phyloP scores from a whole-genome alignment of 2,797 vertebrate species.

The Clangula hyemalis region DNA sequence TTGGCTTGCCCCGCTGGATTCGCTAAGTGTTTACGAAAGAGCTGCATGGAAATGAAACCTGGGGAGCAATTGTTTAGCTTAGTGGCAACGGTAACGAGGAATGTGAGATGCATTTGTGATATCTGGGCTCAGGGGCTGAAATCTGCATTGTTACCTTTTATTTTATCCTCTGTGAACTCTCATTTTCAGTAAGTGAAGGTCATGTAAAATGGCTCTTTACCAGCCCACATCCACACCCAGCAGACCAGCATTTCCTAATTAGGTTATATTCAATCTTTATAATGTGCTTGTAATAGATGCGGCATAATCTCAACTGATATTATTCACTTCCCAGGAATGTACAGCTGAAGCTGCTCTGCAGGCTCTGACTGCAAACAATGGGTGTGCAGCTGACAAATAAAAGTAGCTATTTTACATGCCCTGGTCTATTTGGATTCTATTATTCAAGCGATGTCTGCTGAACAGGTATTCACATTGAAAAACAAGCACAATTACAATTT shows the following conservation, averaged over 20 bases:
- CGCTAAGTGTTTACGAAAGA: background rate
- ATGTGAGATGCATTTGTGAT: background rate
- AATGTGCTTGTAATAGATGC: constrained; percentile 78
- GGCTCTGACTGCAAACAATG: constrained; percentile 76
- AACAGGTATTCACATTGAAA: constrained; percentile 70
- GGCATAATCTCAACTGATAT: constrained; percentile 81
- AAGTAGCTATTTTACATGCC: constrained; percentile 63
- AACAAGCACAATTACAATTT: constrained; percentile 49
- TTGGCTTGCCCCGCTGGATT: constrained; percentile 5
- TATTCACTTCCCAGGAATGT: constrained; percentile 85
- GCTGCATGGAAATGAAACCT: background rate
- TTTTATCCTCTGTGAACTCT: constrained; percentile 40
- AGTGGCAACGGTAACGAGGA: background rate
- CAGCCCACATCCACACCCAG: constrained; percentile 67
- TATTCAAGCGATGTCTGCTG: constrained; percentile 58
- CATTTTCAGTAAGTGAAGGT: constrained; percentile 22
- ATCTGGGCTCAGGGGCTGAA: constrained; percentile 9
- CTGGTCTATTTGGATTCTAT: constrained; percentile 59
- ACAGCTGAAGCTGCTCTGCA: constrained; percentile 73
- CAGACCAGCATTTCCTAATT: constrained; percentile 82
- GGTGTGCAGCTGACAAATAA: constrained; percentile 68
- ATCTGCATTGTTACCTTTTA: constrained; percentile 11
- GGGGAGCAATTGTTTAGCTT: constrained; percentile 1
- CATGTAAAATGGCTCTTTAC: constrained; percentile 43
- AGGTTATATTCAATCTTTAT: constrained; percentile 78